Evolutionary conservation across 53 echinoderm and acorn worm species (phyloP), one percentile per base, ranked within the genome.

Genomic region (Paelopatides confundens): DNA sequence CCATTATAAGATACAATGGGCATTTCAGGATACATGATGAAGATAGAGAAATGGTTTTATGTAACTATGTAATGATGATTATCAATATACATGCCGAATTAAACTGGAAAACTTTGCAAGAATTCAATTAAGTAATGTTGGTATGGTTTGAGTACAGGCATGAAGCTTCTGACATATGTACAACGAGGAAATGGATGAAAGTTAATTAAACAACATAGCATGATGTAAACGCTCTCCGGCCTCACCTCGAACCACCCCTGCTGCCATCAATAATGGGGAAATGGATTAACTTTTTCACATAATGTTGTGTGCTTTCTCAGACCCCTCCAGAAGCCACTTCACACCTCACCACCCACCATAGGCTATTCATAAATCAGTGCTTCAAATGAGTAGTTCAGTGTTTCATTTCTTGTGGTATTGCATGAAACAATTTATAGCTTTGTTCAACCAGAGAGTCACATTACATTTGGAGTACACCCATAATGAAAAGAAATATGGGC

Each of bases 401-500:
- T 28, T 71, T 5, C 1, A 35, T 65, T 71, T 85, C 69, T 31
- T 68, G 69, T 18, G n/a, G n/a, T n/a, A n/a, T n/a, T n/a, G n/a
- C n/a, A n/a, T n/a, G n/a, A n/a, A n/a, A n/a, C n/a, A n/a, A n/a
- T n/a, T n/a, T n/a, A n/a, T n/a, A n/a, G n/a, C n/a, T n/a, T n/a
- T n/a, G n/a, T n/a, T n/a, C n/a, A 85, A 50, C 26, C 85, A 85
- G n/a, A 82, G 68, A 28, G 65, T 82, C 14, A 88, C 88, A 32
- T 65, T 63, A 24, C 88, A 88, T 37, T 87, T 87, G 14, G 53
- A 11, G 29, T 76, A 87, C 15, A 30, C 13, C 15, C 51, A 28
- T 34, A 62, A 62, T 32, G 88, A 58, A 37, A 84, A 84, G 30
- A 24, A 31, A 28, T 79, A 71, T 30, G 62, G 90, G 85, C 84